phyloP scores from a whole-genome alignment of 2,888 invertebrate species.

The Netelia fuscicornis region DNA sequence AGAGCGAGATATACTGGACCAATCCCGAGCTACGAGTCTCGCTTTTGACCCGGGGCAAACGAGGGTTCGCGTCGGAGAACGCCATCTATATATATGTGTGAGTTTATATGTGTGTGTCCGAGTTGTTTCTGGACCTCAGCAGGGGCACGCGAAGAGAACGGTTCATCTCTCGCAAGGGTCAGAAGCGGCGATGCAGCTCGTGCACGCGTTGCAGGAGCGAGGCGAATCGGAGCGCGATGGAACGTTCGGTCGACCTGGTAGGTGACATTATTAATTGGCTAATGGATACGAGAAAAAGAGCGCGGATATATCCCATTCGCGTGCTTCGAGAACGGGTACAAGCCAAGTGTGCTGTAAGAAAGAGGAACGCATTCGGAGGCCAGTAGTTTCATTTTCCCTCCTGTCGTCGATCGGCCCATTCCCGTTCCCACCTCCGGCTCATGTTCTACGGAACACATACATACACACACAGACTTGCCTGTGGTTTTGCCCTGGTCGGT shows the following conservation, averaged over 20 bases:
- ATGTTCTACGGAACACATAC: constrained; percentile 16
- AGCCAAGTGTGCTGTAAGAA: constrained; percentile 51
- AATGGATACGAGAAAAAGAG: constrained; percentile 75
- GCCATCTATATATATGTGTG: constrained; percentile 6
- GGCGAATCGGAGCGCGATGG: constrained; percentile 46
- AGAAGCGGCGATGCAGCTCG: constrained; percentile 26
- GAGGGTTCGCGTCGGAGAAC: constrained; percentile 50
- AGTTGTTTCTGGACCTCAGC: constrained; percentile 20
- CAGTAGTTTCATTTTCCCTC: constrained; percentile 44
- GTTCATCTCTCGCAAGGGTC: constrained; percentile 4
- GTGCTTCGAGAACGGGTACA: constrained; percentile 66
- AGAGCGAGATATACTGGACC: constrained; percentile 40
- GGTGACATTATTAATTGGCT: constrained; percentile 82
- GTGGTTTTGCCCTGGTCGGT: constrained; percentile 42
- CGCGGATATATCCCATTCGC: constrained; percentile 22
- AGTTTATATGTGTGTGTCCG: not conserved
- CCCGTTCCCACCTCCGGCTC: constrained; percentile 71
- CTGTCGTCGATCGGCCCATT: constrained; percentile 48
- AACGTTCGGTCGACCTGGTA: constrained; percentile 60
- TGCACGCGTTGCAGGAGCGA: constrained; percentile 42
- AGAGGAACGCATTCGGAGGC: constrained; percentile 56
- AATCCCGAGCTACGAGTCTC: constrained; percentile 48
- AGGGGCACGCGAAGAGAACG: constrained; percentile 31
- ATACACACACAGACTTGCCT: constrained; percentile 12
- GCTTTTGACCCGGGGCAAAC: constrained; percentile 56